Evolutionary conservation across 2,113 vertebrate species (phyloP).

Genomic region (Danio rerio): DNA sequence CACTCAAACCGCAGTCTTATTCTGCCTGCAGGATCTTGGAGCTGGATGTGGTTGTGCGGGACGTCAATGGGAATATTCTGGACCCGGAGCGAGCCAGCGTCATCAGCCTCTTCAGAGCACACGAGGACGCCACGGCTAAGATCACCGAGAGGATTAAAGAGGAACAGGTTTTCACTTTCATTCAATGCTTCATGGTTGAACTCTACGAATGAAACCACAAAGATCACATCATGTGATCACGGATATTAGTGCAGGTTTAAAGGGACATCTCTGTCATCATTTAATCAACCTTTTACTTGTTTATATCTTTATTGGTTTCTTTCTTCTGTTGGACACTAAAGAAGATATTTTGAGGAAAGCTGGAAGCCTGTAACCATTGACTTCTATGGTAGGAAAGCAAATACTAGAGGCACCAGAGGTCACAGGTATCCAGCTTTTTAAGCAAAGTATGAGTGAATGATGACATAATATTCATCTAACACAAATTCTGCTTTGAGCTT

Average conservation of each 20-base stretch:
- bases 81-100: slow-evolving; percentile 92
- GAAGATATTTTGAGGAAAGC: too few relatives aligned
- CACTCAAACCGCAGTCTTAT: not conserved
- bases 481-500: too few relatives aligned
- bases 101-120: slow-evolving; percentile 94
- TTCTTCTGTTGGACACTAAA: too few relatives aligned
- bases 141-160: slow-evolving; percentile 94
- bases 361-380: too few relatives aligned
- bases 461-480: too few relatives aligned
- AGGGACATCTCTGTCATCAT: too few relatives aligned
- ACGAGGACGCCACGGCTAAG: slow-evolving; percentile 89
- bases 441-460: too few relatives aligned
- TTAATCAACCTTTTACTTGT: too few relatives aligned
- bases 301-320: too few relatives aligned
- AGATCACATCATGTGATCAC: not conserved
- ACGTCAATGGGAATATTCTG: slow-evolving; percentile 92
- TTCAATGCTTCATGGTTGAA: not conserved
- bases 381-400: too few relatives aligned
- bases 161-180: slow-evolving; percentile 80
- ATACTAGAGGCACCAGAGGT: too few relatives aligned
- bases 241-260: not conserved
- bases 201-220: not conserved
- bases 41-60: slow-evolving; percentile 91
- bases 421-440: too few relatives aligned
- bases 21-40: slow-evolving; percentile 84